Evolutionary conservation across 2,888 invertebrate species (phyloP).

Genomic region (Heliconius charithonia): DNA sequence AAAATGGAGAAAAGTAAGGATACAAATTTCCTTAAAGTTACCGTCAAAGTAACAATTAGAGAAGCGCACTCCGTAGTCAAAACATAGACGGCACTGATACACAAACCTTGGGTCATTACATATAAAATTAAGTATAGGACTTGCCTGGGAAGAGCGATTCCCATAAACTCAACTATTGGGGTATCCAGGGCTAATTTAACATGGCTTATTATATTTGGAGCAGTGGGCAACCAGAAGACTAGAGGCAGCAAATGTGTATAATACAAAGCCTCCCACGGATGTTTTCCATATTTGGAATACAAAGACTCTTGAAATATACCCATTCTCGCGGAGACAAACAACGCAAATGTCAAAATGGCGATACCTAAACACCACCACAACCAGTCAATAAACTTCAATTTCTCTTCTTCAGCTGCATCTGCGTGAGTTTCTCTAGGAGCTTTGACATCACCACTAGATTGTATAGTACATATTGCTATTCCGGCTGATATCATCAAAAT

Average conservation of each 20-base stretch:
- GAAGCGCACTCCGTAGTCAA: conserved; percentile 97
- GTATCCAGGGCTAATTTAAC: conserved; percentile 88
- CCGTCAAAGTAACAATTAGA: conserved; percentile 96
- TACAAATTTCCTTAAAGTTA: conserved; percentile 97
- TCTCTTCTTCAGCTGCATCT: conserved; percentile 72
- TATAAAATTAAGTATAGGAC: conserved; percentile 92
- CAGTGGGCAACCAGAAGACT: conserved; percentile 93
- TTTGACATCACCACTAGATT: conserved; percentile 90
- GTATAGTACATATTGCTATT: conserved; percentile 94
- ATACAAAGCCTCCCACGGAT: conserved; percentile 94
- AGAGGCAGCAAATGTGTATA: conserved; percentile 96
- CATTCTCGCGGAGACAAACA: conserved; percentile 97
- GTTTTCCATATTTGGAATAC: conserved; percentile 93
- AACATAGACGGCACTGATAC: conserved; percentile 97
- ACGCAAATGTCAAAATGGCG: conserved; percentile 90
- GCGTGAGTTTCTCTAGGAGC: conserved; percentile 76
- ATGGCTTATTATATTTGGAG: conserved; percentile 90
- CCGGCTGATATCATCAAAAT: conserved; percentile 97
- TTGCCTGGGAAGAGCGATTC: conserved; percentile 87
- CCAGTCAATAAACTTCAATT: conserved; percentile 74
- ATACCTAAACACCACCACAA: conserved; percentile 90
- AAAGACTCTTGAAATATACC: conserved; percentile 97
- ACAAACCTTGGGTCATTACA: conserved; percentile 94
- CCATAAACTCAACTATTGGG: conserved; percentile 84
- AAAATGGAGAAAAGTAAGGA: conserved; percentile 97